A percentile compares a stretch with the other conserved stretches of the same genome.
Evolutionary conservation across 2,113 vertebrate species (phyloP).

Genomic region (Otus sunia): DNA sequence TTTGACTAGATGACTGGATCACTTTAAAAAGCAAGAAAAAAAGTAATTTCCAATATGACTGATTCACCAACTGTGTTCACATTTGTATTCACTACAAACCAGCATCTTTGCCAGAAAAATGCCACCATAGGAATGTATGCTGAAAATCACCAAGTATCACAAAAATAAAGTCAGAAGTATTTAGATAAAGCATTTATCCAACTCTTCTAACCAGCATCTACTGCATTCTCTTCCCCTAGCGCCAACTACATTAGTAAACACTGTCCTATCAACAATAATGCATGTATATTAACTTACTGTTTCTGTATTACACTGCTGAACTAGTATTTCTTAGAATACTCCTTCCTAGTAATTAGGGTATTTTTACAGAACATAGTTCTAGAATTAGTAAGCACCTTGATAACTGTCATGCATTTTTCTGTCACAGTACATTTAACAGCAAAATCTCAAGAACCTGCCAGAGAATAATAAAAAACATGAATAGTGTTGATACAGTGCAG

Average conservation of each 20-base stretch:
- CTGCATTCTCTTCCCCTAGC: background rate
- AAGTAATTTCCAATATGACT: background rate
- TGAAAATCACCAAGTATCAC: background rate
- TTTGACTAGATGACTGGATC: background rate
- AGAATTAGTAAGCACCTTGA: background rate
- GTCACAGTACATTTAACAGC: background rate
- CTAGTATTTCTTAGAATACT: background rate
- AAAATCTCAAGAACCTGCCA: background rate
- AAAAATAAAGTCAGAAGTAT: background rate
- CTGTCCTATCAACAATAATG: background rate
- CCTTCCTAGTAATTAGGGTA: background rate
- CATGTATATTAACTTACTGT: background rate
- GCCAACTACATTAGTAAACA: background rate
- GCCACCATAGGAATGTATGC: background rate
- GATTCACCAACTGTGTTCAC: background rate
- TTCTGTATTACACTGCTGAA: background rate
- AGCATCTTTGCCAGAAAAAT: background rate
- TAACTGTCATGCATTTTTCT: background rate
- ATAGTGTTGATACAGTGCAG: background rate
- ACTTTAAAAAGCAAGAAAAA: background rate
- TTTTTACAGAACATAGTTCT: background rate
- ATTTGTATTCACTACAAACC: background rate
- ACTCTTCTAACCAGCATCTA: background rate
- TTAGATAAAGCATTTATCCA: background rate
- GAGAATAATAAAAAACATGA: background rate